phyloP scores from a whole-genome alignment of 1,140 invertebrate genomes.

The Achroia grisella region DNA sequence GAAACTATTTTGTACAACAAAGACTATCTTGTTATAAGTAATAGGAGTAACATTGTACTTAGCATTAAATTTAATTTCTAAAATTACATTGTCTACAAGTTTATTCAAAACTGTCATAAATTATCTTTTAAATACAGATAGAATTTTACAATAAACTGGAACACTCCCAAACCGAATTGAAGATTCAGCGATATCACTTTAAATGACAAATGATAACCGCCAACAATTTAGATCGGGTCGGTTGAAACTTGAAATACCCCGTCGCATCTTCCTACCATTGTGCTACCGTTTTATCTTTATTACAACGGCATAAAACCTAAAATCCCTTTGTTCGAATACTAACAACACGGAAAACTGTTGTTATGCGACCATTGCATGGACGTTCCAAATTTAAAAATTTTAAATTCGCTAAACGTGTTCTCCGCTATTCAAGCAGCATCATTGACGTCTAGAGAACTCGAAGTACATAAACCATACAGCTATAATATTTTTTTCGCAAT shows the following conservation, averaged over 20 bases:
- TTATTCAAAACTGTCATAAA: too few species aligned
- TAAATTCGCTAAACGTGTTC: slow-evolving; percentile 57
- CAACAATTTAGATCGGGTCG: slow-evolving; percentile 35
- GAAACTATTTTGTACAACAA: too few species aligned
- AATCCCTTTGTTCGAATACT: slow-evolving; percentile 10
- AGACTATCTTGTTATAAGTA: too few species aligned
- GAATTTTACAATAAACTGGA: too few species aligned
- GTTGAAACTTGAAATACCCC: slow-evolving; percentile 28
- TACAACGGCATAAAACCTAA: slow-evolving; percentile 30
- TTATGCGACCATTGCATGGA: slow-evolving; percentile 8
- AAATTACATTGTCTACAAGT: too few species aligned
- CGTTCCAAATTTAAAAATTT: slow-evolving; percentile 23
- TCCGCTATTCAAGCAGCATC: slow-evolving; percentile 37
- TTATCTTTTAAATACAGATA: too few species aligned
- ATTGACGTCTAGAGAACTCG: slow-evolving; percentile 37
- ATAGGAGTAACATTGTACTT: too few species aligned
- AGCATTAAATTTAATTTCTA: too few species aligned
- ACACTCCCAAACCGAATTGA: not conserved
- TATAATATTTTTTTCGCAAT: slow-evolving; percentile 23
- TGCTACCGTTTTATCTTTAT: slow-evolving; percentile 21
- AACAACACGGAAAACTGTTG: not conserved
- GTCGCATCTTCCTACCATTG: slow-evolving; percentile 18
- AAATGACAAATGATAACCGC: slow-evolving; percentile 21
- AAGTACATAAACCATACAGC: slow-evolving; percentile 14
- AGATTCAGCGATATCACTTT: slow-evolving; percentile 10